A percentile compares a stretch with the other conserved stretches of the same genome.
phyloP scores from a whole-genome alignment of 2,113 vertebrate species.

The Hoplias malabaricus region DNA sequence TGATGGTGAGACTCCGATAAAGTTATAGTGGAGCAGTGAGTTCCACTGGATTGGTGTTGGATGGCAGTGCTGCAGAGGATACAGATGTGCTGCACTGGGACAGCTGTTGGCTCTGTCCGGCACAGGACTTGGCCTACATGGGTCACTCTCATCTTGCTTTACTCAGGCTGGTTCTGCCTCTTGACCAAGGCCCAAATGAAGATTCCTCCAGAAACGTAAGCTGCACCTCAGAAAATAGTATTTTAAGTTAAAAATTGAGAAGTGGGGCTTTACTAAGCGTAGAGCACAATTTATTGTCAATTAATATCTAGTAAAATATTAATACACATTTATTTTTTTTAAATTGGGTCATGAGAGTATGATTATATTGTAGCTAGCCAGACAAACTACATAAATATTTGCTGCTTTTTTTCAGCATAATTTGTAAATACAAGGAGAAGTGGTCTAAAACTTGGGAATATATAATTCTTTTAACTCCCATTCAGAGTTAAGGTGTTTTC shows the following conservation, averaged over 20 bases:
- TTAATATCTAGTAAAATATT: too few species aligned
- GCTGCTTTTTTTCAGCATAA: too few species aligned
- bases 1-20: slow-evolving; percentile 13
- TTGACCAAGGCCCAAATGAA: slow-evolving; percentile 74
- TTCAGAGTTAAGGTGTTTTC: too few species aligned
- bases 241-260: not conserved
- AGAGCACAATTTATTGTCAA: too few species aligned
- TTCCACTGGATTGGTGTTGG: not conserved
- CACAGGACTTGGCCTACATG: slow-evolving; percentile 42
- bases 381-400: too few species aligned
- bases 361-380: too few species aligned
- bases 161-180: slow-evolving; percentile 66
- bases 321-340: too few species aligned
- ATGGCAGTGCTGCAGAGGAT: slow-evolving; percentile 2
- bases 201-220: slow-evolving; percentile 92
- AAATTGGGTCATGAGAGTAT: too few species aligned
- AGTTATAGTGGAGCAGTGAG: slow-evolving; percentile 4
- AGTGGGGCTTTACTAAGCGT: not conserved
- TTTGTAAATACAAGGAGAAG: too few species aligned
- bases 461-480: too few species aligned
- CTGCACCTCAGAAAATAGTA: not conserved
- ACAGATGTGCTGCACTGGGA: slow-evolving; percentile 5
- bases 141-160: slow-evolving; percentile 66
- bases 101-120: slow-evolving; percentile 49
- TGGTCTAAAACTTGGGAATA: too few species aligned